Evolutionary conservation across 2,113 vertebrate species (phyloP).

Genomic region (Pleuronectes platessa): DNA sequence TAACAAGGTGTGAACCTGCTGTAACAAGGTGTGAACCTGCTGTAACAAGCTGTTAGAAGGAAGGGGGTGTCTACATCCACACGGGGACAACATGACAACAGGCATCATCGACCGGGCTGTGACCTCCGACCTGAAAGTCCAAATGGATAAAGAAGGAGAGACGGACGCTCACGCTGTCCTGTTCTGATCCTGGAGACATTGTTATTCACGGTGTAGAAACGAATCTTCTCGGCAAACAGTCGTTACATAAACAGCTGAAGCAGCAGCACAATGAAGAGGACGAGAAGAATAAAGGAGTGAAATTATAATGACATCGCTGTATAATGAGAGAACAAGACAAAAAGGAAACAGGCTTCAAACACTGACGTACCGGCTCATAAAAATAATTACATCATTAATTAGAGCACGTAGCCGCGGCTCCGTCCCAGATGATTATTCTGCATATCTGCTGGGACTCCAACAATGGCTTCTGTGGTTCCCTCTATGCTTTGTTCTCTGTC

Average conservation of each 20-base stretch:
- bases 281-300: conserved; percentile 27
- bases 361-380: conserved; percentile 30
- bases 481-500: conserved; percentile 20
- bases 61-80: background rate
- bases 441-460: conserved; percentile 37
- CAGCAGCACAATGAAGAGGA: conserved; percentile 6
- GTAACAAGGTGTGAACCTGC: too few relatives aligned
- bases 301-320: conserved; percentile 48
- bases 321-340: conserved; percentile 56
- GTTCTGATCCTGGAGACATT: too few relatives aligned
- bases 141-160: background rate
- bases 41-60: too few relatives aligned
- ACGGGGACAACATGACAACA: background rate
- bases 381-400: conserved; percentile 63
- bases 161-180: too few relatives aligned
- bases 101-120: background rate
- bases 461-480: conserved; percentile 13
- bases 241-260: conserved; percentile 10
- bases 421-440: conserved; percentile 32
- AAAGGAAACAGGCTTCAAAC: conserved; percentile 35
- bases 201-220: too few relatives aligned
- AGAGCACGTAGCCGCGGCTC: conserved; percentile 32
- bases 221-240: background rate
- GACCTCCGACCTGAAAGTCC: background rate
- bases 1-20: too few relatives aligned